These are phyloP conservation scores for Leptoteleia sp. DNA, from an alignment of 1,140 invertebrate species.

Conservation along the genomic window DNA sequence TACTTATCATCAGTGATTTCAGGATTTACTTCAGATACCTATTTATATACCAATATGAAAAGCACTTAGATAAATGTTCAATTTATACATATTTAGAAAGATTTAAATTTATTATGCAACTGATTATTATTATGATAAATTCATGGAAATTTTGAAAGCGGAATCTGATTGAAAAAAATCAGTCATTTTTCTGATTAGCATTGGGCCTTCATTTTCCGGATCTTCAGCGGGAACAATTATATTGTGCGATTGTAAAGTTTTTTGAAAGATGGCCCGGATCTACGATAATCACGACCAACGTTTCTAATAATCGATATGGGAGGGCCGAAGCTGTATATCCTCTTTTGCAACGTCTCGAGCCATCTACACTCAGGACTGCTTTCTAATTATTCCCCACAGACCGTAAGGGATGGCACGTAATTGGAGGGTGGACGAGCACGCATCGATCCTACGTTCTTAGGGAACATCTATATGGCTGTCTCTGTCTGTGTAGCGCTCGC, in stretches of 20 bases:
- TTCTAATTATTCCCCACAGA: slow-evolving; percentile 80
- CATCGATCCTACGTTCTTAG: slow-evolving; percentile 75
- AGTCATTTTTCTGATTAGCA: too few relatives aligned
- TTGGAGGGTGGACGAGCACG: slow-evolving; percentile 77
- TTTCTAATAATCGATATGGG: slow-evolving; percentile 61
- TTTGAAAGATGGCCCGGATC: neutral
- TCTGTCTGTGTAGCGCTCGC: slow-evolving; percentile 29
- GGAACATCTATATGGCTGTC: slow-evolving; percentile 66
- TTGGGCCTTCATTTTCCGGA: too few relatives aligned
- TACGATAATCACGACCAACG: slow-evolving; percentile 11
- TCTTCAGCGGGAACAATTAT: neutral
- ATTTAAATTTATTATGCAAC: too few relatives aligned
- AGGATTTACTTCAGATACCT: too few relatives aligned
- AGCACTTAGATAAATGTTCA: too few relatives aligned
- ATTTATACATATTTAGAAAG: too few relatives aligned
- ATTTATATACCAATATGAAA: too few relatives aligned
- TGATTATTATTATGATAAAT: too few relatives aligned
- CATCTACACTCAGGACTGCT: slow-evolving; percentile 73
- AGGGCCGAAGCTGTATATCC: slow-evolving; percentile 46
- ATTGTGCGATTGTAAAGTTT: neutral
- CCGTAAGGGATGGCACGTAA: slow-evolving; percentile 78
- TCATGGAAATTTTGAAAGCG: too few relatives aligned
- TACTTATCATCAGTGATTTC: too few relatives aligned
- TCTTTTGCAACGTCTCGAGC: slow-evolving; percentile 63
- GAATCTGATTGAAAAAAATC: too few relatives aligned